Percentiles rank a stretch among this genome's conserved stretches.
phyloP scores from a whole-genome alignment of 2,797 vertebrate genomes.

The Myotis myotis region DNA sequence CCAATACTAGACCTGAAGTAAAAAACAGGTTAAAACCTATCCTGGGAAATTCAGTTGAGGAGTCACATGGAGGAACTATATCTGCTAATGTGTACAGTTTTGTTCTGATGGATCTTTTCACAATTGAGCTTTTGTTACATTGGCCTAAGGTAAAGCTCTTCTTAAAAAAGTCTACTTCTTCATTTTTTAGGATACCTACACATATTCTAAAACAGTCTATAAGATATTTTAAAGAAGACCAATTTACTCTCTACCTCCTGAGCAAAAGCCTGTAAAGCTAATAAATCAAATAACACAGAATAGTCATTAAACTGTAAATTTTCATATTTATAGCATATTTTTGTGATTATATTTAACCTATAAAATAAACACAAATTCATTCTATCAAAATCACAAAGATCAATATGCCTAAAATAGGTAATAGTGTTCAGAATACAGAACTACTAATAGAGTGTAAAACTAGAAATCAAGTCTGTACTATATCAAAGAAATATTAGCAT shows the following conservation, averaged over 20 bases:
- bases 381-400: constrained; percentile 24
- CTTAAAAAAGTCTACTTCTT: background rate
- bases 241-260: background rate
- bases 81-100: background rate
- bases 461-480: background rate
- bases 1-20: background rate
- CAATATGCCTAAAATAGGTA: background rate
- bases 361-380: background rate
- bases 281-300: constrained; percentile 22
- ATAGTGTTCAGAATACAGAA: background rate
- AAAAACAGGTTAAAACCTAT: background rate
- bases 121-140: background rate
- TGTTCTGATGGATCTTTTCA: background rate
- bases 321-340: background rate
- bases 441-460: background rate
- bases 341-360: background rate
- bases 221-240: background rate
- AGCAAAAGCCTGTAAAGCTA: background rate
- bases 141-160: background rate
- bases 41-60: background rate
- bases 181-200: background rate
- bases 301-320: background rate
- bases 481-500: background rate
- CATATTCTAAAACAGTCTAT: background rate
- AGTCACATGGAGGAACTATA: background rate